Base-by-base conservation (phyloP, 1,140 invertebrate genomes). In the Harpegnathos saltator region DNA sequence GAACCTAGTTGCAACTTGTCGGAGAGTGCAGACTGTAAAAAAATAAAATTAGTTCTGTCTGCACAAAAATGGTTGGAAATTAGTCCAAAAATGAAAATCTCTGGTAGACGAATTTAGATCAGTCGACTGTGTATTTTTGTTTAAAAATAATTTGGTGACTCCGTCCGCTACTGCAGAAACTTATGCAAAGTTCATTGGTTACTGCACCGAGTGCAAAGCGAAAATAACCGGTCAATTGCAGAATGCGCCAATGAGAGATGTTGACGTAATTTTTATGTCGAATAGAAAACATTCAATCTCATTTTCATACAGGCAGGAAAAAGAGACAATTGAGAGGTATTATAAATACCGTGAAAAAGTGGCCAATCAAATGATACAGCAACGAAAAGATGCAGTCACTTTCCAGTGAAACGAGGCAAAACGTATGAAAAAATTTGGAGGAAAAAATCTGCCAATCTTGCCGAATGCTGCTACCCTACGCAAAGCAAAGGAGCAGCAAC, bases 401-500 rank as follows among this genome's bases (percentile, higher is more conserved):
- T 72, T 58, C 29, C 14, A 11, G 11, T 48, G 17, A 12, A 17
- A 54, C 0, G 24, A 58, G 14, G 15, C 52, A 19, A 72, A 5
- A 24, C 69, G 69, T 1, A 3, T 72, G 1, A 72, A 72, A 14
- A 72, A 58, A 19, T 72, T 71, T 71, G 52, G 68, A 19, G 26
- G 12, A 33, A 71, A 71, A 22, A 56, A 71, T 29, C 3, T 71
- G 0, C 3, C 68, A 33, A 71, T 71, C 4, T 3, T 56, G 4
- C n/a, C 52, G 12, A 71, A 56, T 71, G 7, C 14, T 56, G 29
- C 52, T 38, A n/a, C 15, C 2, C 1, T 71, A 1, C 50, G n/a
- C 12, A 71, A 38, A 71, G 52, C 68, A 11, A 71, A 71, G 15
- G n/a, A 69, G 15, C 66, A 71, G n/a, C 68, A 71, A 71, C 56